Percentiles rank a stretch among this genome's conserved stretches.
Conservation (phyloP, 2,113 vertebrate genomes). For the Epinephelus lanceolatus region DNA sequence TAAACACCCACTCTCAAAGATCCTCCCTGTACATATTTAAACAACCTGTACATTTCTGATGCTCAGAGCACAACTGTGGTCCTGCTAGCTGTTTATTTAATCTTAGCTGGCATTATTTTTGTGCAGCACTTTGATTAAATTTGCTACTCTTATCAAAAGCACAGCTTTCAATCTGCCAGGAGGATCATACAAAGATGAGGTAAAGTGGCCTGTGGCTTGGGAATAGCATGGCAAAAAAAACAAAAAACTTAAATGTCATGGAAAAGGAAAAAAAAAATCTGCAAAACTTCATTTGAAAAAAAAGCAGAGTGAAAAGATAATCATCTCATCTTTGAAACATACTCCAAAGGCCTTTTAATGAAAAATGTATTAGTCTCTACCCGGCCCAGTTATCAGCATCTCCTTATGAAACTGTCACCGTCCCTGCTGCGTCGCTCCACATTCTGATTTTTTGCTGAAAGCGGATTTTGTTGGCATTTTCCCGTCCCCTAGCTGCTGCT, state of each 20-base stretch:
- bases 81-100: background rate
- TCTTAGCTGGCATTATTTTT: background rate
- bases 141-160: background rate
- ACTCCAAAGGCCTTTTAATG: constrained; percentile 65
- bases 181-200: constrained; percentile 8
- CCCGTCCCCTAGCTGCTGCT: constrained; percentile 38
- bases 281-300: constrained; percentile 43
- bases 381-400: constrained; percentile 53
- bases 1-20: background rate
- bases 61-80: background rate
- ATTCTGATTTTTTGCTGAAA: constrained; percentile 37
- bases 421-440: constrained; percentile 13
- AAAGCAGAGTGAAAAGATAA: constrained; percentile 47
- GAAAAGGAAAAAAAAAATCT: background rate
- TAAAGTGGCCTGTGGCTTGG: constrained; percentile 22
- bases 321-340: constrained; percentile 63
- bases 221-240: constrained; percentile 26
- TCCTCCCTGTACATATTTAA: constrained; percentile 22
- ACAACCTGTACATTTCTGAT: background rate
- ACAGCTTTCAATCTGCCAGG: constrained; percentile 12
- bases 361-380: constrained; percentile 71
- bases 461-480: constrained; percentile 58
- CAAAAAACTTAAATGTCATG: constrained; percentile 49
- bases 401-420: constrained; percentile 38
- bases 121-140: background rate